Base-by-base conservation (phyloP, 2,797 vertebrate genomes). In the Sebastes variabilis region DNA sequence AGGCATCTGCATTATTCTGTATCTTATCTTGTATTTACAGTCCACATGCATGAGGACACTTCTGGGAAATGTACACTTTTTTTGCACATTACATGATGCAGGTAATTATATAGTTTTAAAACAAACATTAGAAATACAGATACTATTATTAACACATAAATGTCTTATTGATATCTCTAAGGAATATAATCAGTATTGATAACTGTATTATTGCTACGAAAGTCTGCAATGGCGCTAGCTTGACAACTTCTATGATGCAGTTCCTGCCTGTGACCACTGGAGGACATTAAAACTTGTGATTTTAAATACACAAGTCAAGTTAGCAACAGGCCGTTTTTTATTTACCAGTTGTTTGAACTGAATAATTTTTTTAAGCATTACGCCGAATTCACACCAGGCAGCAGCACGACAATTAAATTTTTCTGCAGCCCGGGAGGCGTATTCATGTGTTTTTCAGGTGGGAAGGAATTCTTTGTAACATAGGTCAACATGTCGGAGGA, bases 321-420 rank as follows among this genome's bases (percentile, higher is more conserved):
- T 52, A 52, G 49, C 9, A n/a, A 16, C 49, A 52, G 18, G 49
- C 0, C 49, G 0, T 52, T 52, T 52, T 52, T 52, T 52, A 20
- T 52, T n/a, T n/a, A 52, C 20, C 49, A 52, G 49, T 52, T 52
- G 49, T 10, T 52, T n/a, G 20, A 52, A 8, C 49, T n/a, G 4
- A 52, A n/a, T 52, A 2, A 18, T n/a, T 49, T 49, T 49, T 18
- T 49, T 18, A 46, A 46, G 42, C 14, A 46, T 46, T 46, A 46
- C 6, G 1, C 6, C 1, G 0, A 46, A 46, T 46, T 46, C 42
- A 18, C 14, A 18, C 14, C 6, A 46, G 42, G 42, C 42, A 20
- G 16, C 42, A 49, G 16, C 42, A 20, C 42, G 7, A 49, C 0
- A 49, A 49, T 46, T 46, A 0, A 0, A 46, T 46, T 46, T 46